Percentiles rank a stretch among this genome's conserved stretches.
phyloP scores from a whole-genome alignment of 2,888 invertebrate genomes.

The Thymelicus lineola region DNA sequence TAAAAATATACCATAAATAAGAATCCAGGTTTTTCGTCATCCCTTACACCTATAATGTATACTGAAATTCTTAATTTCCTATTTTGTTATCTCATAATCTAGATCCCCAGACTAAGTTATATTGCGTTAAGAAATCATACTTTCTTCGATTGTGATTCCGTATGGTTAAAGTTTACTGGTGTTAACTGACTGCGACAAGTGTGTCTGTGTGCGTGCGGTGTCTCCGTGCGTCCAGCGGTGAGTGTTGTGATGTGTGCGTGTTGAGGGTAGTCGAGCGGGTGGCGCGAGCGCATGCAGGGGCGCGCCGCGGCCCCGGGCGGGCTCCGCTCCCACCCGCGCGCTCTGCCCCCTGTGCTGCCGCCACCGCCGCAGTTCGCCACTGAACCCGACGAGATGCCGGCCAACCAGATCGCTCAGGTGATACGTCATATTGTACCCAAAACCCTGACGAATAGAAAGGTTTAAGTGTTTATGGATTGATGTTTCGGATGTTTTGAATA shows the following conservation, averaged over 20 bases:
- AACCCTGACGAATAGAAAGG: neutral
- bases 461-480: too few species aligned
- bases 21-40: too few species aligned
- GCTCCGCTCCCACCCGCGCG: constrained; percentile 81
- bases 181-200: too few species aligned
- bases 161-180: too few species aligned
- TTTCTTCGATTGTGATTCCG: too few species aligned
- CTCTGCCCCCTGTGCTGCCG: constrained; percentile 78
- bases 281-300: constrained; percentile 79
- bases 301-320: constrained; percentile 81
- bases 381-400: constrained; percentile 79
- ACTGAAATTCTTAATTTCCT: too few species aligned
- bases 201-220: neutral
- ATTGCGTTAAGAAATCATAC: too few species aligned
- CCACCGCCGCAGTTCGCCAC: constrained; percentile 79
- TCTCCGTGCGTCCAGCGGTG: neutral
- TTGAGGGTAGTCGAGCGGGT: constrained; percentile 48
- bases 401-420: constrained; percentile 82
- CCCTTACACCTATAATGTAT: too few species aligned
- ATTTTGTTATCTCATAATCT: too few species aligned
- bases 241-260: constrained; percentile 23
- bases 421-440: constrained; percentile 13
- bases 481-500: too few species aligned
- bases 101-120: too few species aligned
- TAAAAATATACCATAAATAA: too few species aligned